These are phyloP conservation scores for Dendropsophus ebraccatus DNA, from an alignment of 2,113 vertebrate genomes.

Conservation along the genomic window DNA sequence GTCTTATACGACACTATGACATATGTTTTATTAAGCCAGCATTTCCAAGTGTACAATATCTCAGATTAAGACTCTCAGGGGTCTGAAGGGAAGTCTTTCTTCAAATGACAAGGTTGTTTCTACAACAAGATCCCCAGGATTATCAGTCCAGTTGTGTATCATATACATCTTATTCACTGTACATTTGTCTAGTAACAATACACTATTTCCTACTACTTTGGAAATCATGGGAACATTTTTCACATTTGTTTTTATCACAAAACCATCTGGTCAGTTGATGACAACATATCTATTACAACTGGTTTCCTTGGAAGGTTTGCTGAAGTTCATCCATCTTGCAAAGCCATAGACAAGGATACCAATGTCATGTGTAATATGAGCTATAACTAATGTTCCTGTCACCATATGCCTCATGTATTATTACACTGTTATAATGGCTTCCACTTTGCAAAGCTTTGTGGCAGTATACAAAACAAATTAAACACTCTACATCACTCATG, in stretches of 20 bases:
- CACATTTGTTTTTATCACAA: conserved; percentile 40
- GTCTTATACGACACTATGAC: background rate
- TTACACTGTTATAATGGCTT: background rate
- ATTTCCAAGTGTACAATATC: background rate
- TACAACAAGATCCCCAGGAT: background rate
- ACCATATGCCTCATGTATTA: conserved; percentile 18
- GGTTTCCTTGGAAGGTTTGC: conserved; percentile 10
- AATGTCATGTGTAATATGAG: conserved; percentile 42
- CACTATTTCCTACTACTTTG: background rate
- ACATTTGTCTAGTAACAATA: conserved; percentile 20
- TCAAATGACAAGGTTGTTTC: background rate
- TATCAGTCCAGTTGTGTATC: background rate
- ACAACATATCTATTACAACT: conserved; percentile 37
- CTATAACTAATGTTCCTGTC: conserved; percentile 36
- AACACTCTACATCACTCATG: conserved; percentile 2
- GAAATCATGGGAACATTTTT: conserved; percentile 29
- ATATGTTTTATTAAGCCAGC: background rate
- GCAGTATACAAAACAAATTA: conserved; percentile 2
- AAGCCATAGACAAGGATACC: background rate
- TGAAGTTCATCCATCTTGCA: conserved; percentile 32
- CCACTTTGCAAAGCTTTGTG: background rate
- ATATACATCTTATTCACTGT: background rate
- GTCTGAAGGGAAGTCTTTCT: background rate
- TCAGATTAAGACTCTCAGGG: no score
- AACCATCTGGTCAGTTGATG: conserved; percentile 40